Conservation (phyloP, 2,888 invertebrate genomes). For the Allolobophora icterica region DNA sequence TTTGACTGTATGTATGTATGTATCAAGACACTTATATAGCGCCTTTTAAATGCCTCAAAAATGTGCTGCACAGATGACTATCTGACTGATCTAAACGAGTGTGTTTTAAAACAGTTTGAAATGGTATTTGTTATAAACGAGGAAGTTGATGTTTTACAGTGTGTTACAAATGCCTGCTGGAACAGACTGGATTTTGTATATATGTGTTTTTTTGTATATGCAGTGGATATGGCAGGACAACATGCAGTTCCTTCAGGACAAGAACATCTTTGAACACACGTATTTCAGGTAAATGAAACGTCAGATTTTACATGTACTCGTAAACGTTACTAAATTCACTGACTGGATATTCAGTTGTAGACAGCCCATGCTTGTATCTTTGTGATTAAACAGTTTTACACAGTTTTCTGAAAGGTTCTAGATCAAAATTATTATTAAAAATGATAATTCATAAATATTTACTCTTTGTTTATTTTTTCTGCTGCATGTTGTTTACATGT, state of each 20-base stretch:
- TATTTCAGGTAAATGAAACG: slow-evolving; percentile 84
- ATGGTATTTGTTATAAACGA: not conserved
- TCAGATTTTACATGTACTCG: slow-evolving; percentile 57
- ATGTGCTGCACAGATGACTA: too few relatives aligned
- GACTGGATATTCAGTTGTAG: not conserved
- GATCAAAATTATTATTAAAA: not conserved
- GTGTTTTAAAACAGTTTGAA: not conserved
- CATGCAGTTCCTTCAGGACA: slow-evolving; percentile 90
- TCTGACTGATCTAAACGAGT: too few relatives aligned
- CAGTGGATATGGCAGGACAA: slow-evolving; percentile 96
- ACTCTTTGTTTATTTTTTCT: not conserved
- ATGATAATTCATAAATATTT: not conserved
- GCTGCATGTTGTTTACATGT: not conserved
- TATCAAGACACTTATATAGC: too few relatives aligned
- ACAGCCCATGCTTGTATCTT: not conserved
- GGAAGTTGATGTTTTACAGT: not conserved
- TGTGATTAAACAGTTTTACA: not conserved
- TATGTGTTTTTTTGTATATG: slow-evolving; percentile 28
- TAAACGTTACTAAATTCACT: not conserved
- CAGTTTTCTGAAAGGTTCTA: not conserved
- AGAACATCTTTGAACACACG: slow-evolving; percentile 92
- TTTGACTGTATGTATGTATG: too few relatives aligned
- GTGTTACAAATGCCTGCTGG: not conserved
- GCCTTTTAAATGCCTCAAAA: too few relatives aligned
- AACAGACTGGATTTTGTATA: not conserved